Conservation (phyloP, 2,888 invertebrate species). For the Tenthredo notha region DNA sequence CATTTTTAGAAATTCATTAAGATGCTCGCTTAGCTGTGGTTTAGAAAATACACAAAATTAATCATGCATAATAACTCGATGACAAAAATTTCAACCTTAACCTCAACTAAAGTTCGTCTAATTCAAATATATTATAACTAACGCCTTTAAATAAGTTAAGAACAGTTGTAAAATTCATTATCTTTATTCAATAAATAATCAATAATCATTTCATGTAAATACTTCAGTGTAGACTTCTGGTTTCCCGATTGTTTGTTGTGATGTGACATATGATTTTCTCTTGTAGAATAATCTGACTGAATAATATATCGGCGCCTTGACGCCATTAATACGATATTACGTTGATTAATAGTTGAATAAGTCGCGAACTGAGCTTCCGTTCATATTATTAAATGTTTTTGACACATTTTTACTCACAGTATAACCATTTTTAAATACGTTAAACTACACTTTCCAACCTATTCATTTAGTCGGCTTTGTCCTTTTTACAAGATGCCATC, state of each 20-base stretch:
- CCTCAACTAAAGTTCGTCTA: not conserved
- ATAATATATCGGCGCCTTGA: not conserved
- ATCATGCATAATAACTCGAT: not conserved
- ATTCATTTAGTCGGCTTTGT: not conserved
- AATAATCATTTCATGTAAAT: not conserved
- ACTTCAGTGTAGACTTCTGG: constrained; percentile 18
- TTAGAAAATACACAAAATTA: not conserved
- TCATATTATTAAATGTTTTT: not conserved
- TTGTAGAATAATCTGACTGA: not conserved
- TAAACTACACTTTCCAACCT: constrained; percentile 20
- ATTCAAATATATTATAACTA: not conserved
- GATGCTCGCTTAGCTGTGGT: not conserved
- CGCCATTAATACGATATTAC: constrained; percentile 14
- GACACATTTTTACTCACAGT: not conserved
- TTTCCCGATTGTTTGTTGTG: constrained; percentile 15
- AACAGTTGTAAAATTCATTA: not conserved
- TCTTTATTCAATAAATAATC: constrained; percentile 13
- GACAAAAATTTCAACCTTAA: not conserved
- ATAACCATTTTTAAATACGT: not conserved
- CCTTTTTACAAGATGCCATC: not conserved
- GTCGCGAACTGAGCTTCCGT: not conserved
- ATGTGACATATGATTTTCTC: constrained; percentile 6
- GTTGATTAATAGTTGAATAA: not conserved
- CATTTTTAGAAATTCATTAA: not conserved
- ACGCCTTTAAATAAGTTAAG: not conserved